Conservation (phyloP, 2,113 vertebrate genomes). For the Galemys pyrenaicus region DNA sequence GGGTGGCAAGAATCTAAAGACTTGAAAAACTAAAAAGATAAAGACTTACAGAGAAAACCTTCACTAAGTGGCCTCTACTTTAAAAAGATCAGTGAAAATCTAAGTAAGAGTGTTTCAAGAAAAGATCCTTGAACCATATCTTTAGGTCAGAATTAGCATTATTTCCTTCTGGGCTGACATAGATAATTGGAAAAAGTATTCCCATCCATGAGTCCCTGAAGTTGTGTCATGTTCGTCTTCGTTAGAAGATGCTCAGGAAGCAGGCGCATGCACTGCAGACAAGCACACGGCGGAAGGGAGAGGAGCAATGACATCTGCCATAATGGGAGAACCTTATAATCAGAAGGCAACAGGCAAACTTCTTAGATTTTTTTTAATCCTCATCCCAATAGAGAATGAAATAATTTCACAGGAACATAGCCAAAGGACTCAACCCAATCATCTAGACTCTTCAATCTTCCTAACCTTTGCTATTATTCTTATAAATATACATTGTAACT, state of each 20-base stretch:
- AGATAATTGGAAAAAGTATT: slow-evolving; percentile 79
- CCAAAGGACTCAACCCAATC: slow-evolving; percentile 10
- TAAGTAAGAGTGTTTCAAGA: slow-evolving; percentile 51
- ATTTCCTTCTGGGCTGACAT: slow-evolving; percentile 74
- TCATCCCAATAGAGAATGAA: background rate
- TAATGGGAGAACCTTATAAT: slow-evolving; percentile 59
- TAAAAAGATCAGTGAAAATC: slow-evolving; percentile 66
- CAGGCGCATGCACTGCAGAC: slow-evolving; percentile 77
- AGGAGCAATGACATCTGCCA: slow-evolving; percentile 64
- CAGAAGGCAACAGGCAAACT: background rate
- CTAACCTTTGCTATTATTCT: background rate
- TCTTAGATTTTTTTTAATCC: background rate
- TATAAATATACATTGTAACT: background rate
- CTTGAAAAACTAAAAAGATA: slow-evolving; percentile 54
- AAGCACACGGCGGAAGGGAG: slow-evolving; percentile 35
- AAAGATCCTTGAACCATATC: slow-evolving; percentile 78
- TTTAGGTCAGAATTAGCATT: slow-evolving; percentile 82
- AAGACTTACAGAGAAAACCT: slow-evolving; percentile 52
- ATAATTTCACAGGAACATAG: background rate
- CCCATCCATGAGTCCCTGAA: slow-evolving; percentile 70
- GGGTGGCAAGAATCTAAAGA: slow-evolving; percentile 49
- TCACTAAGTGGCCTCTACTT: slow-evolving; percentile 62
- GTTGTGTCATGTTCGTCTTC: slow-evolving; percentile 77
- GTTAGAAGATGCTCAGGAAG: slow-evolving; percentile 69
- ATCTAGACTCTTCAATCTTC: background rate